Evolutionary conservation across 2,888 invertebrate species (phyloP), one percentile per base, ranked within the genome.

Genomic region (Geophilus truncorum): DNA sequence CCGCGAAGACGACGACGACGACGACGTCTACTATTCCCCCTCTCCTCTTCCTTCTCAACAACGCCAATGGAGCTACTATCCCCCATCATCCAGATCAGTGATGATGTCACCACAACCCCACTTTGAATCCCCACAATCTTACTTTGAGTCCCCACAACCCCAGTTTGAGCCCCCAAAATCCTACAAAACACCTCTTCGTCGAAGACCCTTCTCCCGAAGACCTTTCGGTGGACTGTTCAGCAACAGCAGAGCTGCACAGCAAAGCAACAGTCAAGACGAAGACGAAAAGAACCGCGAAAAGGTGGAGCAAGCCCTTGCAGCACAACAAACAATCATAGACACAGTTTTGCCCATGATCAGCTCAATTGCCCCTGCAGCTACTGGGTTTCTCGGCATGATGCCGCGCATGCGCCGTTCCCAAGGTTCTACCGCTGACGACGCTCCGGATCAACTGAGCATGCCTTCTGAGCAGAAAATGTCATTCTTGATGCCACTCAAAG

Each of bases 361-460:
- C 18, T 51, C 45, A 0, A 25, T 79, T 10, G 51, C 51, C 4
- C 79, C 79, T 15, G 28, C 25, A 6, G n/a, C 28, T 5, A 9
- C 28, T 9, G 32, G 28, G 3, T 51, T 51, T 18, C 21, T 79
- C 15, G 79, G 79, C 0, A 79, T 79, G 51, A 21, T 79, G 45
- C 79, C 79, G 28, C 40, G 79, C 40, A 79, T 79, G 79, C 23
- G 79, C 3, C 79, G 79, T 10, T 79, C 79, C 12, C 32, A 18
- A 18, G 34, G 34, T 6, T 30, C 77, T 3, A 21, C 32, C 10
- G 23, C 36, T 6, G 79, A 51, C 0, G 28, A 40, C 15, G 79
- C 28, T 1, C 45, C 40, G 32, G 78, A 78, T 21, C 79, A 79
- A 79, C 79, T 79, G 79, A 51, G 79, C 25, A 23, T 79, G 23